Base-by-base conservation (phyloP, 2,113 vertebrate species). In the Chaenogobius annularis region DNA sequence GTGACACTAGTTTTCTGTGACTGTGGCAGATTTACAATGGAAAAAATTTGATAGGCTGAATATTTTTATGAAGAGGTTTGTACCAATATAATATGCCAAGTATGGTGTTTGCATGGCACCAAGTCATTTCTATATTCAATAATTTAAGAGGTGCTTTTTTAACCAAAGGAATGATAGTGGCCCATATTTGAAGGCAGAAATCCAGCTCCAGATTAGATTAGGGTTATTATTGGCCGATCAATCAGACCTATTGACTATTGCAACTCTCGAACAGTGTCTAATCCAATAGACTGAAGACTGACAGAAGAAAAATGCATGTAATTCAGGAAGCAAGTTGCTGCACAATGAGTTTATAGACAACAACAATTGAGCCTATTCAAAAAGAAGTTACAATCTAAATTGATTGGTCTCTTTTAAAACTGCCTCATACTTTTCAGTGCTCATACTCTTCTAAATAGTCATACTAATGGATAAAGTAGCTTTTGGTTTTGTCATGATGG, bases 191-290 rank as follows among this genome's bases (percentile, higher is more conserved):
- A 15, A 61, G 22, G 58, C 58, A 37, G 5, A 40, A 62, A n/a
- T 17, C 35, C 35, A 65, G 11, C 10, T 19, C 40, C 13, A 10
- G 35, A 20, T 19, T n/a, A 43, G 17, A 44, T 65, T 19, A 43
- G 0, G 1, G 17, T 65, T 19, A 65, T 65, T 23, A 43, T 14
- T 46, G 20, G 6, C 40, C 43, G 14, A 62, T 65, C 63, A 46
- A 13, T 65, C 37, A 64, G 35, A 44, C 19, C 20, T 65, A 46
- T 22, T 22, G 37, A 20, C 31, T 46, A 13, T 13, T 65, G 37
- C 62, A 65, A 15, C 62, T 65, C 62, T 20, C 40, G 7, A 11
- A 65, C 62, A 65, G 11, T 43, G 62, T 65, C 19, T 44, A 44
- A 43, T 8, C 20, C 62, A 44, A 37, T 62, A 62, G 31, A 40